Conservation (phyloP, 2,797 vertebrate species). For the Adrianichthys oophorus region DNA sequence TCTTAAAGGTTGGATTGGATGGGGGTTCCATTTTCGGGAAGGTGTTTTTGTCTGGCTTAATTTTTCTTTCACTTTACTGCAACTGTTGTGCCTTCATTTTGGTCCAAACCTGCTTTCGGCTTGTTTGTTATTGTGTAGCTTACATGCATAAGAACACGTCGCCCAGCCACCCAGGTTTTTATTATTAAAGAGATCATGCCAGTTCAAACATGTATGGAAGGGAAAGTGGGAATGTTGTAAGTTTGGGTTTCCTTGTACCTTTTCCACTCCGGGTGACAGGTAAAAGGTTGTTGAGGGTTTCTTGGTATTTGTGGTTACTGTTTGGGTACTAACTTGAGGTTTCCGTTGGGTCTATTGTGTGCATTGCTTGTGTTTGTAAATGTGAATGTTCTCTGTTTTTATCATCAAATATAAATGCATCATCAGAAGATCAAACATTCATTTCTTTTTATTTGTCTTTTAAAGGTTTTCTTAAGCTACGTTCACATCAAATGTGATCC, state of each 20-base stretch:
- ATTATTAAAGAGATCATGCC: neutral
- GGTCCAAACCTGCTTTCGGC: conserved; percentile 18
- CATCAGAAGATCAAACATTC: conserved; percentile 4
- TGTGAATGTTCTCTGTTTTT: conserved; percentile 12
- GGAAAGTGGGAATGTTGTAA: conserved; percentile 9
- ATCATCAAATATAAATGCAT: conserved; percentile 30
- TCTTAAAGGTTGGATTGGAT: neutral
- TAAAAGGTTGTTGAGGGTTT: conserved; percentile 56
- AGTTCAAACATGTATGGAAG: neutral
- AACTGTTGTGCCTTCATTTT: conserved; percentile 29
- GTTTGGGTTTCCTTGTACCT: conserved; percentile 30
- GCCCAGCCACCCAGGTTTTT: neutral
- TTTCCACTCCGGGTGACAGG: conserved; percentile 48
- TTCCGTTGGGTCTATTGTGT: conserved; percentile 49
- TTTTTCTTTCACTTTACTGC: conserved; percentile 46
- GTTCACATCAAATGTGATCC: too few species aligned
- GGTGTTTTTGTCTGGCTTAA: conserved; percentile 69
- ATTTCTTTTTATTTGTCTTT: conserved; percentile 1
- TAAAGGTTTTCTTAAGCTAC: neutral
- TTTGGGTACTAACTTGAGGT: conserved; percentile 56
- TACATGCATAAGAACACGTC: neutral
- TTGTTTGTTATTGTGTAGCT: conserved; percentile 13
- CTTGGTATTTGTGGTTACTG: conserved; percentile 38
- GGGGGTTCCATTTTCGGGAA: neutral
- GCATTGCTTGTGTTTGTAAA: conserved; percentile 22